These are phyloP conservation scores for Unio delphinus DNA, from an alignment of 2,888 invertebrate genomes.

Conservation along the genomic window DNA sequence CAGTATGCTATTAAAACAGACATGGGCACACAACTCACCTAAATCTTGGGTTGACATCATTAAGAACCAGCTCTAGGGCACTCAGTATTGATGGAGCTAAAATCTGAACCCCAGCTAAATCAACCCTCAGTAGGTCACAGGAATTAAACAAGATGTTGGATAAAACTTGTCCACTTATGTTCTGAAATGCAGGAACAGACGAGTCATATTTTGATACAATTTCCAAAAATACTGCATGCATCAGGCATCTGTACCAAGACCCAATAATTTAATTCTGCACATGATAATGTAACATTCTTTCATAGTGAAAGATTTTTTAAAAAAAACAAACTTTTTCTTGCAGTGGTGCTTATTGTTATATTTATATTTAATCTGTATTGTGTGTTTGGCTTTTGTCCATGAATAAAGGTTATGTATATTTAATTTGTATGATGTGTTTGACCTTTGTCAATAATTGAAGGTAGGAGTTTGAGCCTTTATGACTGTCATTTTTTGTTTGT, in stretches of 20 bases:
- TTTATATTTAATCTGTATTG: too few species aligned
- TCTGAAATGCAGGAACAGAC: constrained; percentile 36
- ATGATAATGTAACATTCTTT: neutral
- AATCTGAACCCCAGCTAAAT: constrained; percentile 92
- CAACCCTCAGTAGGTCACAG: constrained; percentile 86
- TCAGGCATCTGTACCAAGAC: neutral
- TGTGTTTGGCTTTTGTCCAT: too few species aligned
- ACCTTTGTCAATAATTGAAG: too few species aligned
- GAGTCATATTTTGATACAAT: neutral
- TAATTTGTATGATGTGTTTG: too few species aligned
- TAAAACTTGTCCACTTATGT: constrained; percentile 77
- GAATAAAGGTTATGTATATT: too few species aligned
- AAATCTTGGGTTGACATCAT: constrained; percentile 85
- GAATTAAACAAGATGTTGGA: constrained; percentile 83
- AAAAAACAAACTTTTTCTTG: too few species aligned
- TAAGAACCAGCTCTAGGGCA: constrained; percentile 91
- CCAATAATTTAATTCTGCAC: neutral
- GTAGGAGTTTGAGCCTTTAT: too few species aligned
- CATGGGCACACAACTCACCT: constrained; percentile 72
- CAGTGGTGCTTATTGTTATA: too few species aligned
- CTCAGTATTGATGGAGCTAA: constrained; percentile 90
- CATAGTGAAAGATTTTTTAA: too few species aligned
- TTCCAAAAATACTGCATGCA: neutral
- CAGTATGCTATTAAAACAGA: too few species aligned
- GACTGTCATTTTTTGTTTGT: too few species aligned